Percentiles rank a stretch among this genome's conserved stretches.
These are phyloP conservation scores for Hypotaenidia philippensis DNA, from an alignment of 2,797 vertebrate species.

Conservation along the genomic window DNA sequence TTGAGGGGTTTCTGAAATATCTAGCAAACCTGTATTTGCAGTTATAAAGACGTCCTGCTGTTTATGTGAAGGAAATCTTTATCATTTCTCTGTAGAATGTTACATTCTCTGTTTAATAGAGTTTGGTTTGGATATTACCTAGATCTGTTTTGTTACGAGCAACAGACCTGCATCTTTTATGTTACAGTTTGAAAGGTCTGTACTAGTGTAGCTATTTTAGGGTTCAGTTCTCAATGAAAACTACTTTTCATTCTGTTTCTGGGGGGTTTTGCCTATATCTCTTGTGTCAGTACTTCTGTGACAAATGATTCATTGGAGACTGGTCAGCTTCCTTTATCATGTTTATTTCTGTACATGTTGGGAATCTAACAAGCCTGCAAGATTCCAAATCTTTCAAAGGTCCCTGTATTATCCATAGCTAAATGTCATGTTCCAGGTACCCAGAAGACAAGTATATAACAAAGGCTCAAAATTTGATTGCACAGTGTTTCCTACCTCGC, in stretches of 20 bases:
- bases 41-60: not conserved
- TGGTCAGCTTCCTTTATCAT: not conserved
- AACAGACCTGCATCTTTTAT: not conserved
- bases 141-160: not conserved
- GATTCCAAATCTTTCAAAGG: not conserved
- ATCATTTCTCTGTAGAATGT: not conserved
- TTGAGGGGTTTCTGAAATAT: not conserved
- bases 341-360: not conserved
- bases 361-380: not conserved
- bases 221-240: not conserved
- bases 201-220: not conserved
- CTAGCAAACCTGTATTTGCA: not conserved
- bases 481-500: not conserved
- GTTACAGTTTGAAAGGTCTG: not conserved
- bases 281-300: not conserved
- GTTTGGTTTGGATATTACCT: not conserved
- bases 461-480: not conserved
- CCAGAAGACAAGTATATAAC: not conserved
- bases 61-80: not conserved
- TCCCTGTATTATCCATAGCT: not conserved
- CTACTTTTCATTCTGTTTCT: not conserved
- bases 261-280: not conserved
- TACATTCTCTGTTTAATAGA: not conserved
- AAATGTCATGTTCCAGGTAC: not conserved
- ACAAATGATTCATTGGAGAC: not conserved